Percentiles rank a stretch among this genome's conserved stretches.
phyloP scores from a whole-genome alignment of 2,888 invertebrate genomes.

The Eucera pruinosa region DNA sequence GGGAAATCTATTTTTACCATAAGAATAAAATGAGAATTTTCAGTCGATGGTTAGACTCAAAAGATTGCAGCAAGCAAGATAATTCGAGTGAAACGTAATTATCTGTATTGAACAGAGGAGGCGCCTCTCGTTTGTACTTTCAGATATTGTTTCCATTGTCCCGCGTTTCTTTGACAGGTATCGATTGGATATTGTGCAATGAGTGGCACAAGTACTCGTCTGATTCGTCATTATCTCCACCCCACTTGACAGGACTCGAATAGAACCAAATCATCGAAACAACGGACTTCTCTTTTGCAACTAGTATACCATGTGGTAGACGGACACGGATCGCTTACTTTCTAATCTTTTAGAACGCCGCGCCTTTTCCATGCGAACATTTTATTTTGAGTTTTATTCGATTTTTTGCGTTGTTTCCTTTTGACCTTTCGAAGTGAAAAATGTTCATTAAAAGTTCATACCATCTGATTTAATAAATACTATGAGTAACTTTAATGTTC shows the following conservation, averaged over 20 bases:
- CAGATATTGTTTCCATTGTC: constrained; percentile 51
- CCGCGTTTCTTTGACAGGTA: constrained; percentile 17
- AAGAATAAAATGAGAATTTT: constrained; percentile 1
- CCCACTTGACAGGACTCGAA: constrained; percentile 15
- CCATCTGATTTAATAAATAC: no score
- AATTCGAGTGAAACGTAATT: constrained; percentile 55
- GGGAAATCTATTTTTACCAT: not conserved
- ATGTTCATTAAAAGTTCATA: no score
- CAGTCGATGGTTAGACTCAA: constrained; percentile 18
- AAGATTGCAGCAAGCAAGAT: constrained; percentile 8
- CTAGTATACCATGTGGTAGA: constrained; percentile 21
- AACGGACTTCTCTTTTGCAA: constrained; percentile 16
- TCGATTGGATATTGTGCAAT: constrained; percentile 35
- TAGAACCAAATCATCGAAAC: constrained; percentile 20
- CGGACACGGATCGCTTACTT: constrained; percentile 2
- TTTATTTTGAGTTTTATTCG: not conserved
- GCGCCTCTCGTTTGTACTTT: constrained; percentile 37
- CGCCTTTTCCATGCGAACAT: not conserved
- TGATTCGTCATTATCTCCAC: constrained; percentile 33
- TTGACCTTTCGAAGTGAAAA: no score
- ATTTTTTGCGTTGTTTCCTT: not conserved
- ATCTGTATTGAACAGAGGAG: constrained; percentile 40
- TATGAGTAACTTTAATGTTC: no score
- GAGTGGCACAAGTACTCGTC: constrained; percentile 4
- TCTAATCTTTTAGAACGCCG: not conserved